Evolutionary conservation across 2,888 invertebrate genomes (phyloP), one percentile per base, ranked within the genome.

Genomic region (Tuta absoluta): DNA sequence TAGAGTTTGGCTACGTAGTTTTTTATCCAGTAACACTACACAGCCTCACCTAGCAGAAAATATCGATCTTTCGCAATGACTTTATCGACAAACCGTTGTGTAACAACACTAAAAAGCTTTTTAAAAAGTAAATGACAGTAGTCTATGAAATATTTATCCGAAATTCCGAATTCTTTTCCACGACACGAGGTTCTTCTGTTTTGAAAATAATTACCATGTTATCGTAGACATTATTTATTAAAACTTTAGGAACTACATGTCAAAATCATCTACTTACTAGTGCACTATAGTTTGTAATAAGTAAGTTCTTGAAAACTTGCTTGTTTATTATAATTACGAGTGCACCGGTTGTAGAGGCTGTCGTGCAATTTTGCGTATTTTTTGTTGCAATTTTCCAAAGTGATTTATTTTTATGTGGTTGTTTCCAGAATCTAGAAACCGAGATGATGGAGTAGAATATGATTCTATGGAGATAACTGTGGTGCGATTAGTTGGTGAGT

Each of bases 131-230:
- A 17, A 19, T 53, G 45, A 28, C 63, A 45, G 53, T 62, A 66
- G 65, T 67, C 61, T 61, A 63, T 63, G 63, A 49, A 53, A 2
- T 63, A 53, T 56, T 63, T 56, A 41, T 56, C 49, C 49, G 21
- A 49, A 33, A 28, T 21, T 41, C 41, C 45, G 28, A n/a, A 24
- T 59, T 53, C 53, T 63, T 71, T 71, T 66, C 65, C 66, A 65
- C 67, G 71, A 78, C 80, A 80, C 80, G 81, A 81, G 81, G 81
- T 75, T 72, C 69, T 74, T 66, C 71, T 81, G 79, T 81, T 81
- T 80, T 81, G 74, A 74, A 72, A 70, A 65, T 69, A 63, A 68
- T 72, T 72, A 67, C 51, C 21, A 58, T 65, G 68, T 68, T 69
- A 71, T 67, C 62, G 53, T 17, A 51, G 19, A 21, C 45, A 57